phyloP scores from a whole-genome alignment of 2,797 vertebrate species.

The Limosa lapponica region DNA sequence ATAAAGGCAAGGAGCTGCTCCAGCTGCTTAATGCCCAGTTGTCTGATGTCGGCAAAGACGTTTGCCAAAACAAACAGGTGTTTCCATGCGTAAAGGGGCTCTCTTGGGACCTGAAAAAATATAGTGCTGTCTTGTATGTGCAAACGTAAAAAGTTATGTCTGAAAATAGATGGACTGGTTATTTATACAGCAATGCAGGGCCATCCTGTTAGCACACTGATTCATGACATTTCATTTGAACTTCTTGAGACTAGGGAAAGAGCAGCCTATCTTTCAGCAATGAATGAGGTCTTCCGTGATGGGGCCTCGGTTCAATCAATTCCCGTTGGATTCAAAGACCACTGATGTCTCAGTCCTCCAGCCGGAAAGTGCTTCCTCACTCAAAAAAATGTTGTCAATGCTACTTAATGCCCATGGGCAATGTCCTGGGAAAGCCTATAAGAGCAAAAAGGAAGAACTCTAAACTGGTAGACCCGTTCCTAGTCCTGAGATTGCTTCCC shows the following conservation, averaged over 20 bases:
- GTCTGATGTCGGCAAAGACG: background rate
- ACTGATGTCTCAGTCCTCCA: background rate
- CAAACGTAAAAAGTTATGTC: conserved; percentile 22
- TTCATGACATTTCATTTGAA: background rate
- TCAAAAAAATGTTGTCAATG: background rate
- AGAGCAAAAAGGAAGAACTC: background rate
- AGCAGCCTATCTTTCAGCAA: background rate
- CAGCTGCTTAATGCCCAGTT: conserved; percentile 47
- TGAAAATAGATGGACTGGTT: conserved; percentile 39
- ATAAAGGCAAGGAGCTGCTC: background rate
- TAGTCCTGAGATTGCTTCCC: background rate
- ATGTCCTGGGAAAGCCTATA: background rate
- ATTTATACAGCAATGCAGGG: conserved; percentile 14
- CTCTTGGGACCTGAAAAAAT: background rate
- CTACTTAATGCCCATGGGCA: background rate
- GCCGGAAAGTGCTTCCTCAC: background rate
- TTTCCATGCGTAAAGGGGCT: conserved; percentile 1
- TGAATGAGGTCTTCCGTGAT: background rate
- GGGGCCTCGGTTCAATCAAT: background rate
- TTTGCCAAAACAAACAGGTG: conserved; percentile 60
- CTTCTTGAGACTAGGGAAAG: background rate
- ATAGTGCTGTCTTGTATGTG: background rate
- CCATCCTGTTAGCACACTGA: background rate
- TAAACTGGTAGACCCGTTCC: background rate
- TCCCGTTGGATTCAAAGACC: background rate